phyloP scores from a whole-genome alignment of 2,888 invertebrate species.

The Cybosia mesomella region DNA sequence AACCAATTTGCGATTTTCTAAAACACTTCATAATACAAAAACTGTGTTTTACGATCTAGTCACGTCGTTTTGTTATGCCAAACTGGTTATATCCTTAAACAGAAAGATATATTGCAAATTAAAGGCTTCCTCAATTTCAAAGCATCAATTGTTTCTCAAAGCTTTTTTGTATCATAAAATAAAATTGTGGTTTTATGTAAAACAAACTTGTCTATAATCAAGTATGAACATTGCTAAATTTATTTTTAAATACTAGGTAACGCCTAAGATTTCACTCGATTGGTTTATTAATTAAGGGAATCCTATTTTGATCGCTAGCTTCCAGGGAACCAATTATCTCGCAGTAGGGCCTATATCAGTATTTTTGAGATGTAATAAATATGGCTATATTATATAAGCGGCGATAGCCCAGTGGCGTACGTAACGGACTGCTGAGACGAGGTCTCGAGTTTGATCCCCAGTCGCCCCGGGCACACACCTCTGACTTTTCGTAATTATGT shows the following conservation, averaged over 20 bases:
- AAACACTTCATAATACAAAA: constrained; percentile 50
- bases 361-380: not conserved
- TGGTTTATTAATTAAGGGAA: not conserved
- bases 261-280: not conserved
- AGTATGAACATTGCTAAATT: not conserved
- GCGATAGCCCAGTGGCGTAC: too few species aligned
- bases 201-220: constrained; percentile 7
- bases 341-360: not conserved
- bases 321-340: not conserved
- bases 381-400: too few species aligned
- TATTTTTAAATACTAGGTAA: not conserved
- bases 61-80: constrained; percentile 50
- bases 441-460: too few species aligned
- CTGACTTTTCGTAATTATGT: too few species aligned
- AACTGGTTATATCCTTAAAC: constrained; percentile 51
- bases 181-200: constrained; percentile 9
- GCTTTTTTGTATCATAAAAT: constrained; percentile 20
- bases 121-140: constrained; percentile 50
- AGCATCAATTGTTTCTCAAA: constrained; percentile 32
- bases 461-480: too few species aligned
- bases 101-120: constrained; percentile 43
- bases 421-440: too few species aligned
- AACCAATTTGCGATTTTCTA: constrained; percentile 55
- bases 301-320: not conserved
- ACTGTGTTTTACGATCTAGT: constrained; percentile 54